phyloP scores from a whole-genome alignment of 2,113 vertebrate species.

The Platycercus adscitus region DNA sequence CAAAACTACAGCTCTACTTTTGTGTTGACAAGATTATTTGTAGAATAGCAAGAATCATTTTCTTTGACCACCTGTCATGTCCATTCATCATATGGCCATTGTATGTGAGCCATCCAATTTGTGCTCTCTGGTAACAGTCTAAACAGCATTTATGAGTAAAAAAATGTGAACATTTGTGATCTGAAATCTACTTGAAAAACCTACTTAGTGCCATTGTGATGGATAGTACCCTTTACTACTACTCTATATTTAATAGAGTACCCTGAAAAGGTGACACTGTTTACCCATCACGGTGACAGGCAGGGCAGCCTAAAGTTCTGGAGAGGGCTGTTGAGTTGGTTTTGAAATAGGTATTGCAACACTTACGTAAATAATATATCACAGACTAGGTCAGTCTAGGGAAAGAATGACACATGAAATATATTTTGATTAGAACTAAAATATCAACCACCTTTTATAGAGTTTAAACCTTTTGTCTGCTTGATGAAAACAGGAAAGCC shows the following conservation, averaged over 20 bases:
- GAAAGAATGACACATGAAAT: background rate
- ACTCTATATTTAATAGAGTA: constrained; percentile 73
- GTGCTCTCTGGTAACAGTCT: constrained; percentile 79
- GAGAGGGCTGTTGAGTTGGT: constrained; percentile 51
- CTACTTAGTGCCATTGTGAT: constrained; percentile 85
- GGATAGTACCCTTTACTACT: constrained; percentile 77
- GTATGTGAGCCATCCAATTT: constrained; percentile 75
- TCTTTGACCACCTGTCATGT: constrained; percentile 82
- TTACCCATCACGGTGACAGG: constrained; percentile 69
- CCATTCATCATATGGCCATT: constrained; percentile 85
- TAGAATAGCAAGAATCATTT: constrained; percentile 63
- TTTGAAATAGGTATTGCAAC: constrained; percentile 64
- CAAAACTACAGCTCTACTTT: constrained; percentile 48
- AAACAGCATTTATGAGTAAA: constrained; percentile 79
- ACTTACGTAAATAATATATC: constrained; percentile 64
- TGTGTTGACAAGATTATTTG: constrained; percentile 75
- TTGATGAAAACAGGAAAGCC: background rate
- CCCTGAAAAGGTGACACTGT: constrained; percentile 75
- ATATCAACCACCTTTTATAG: constrained; percentile 6
- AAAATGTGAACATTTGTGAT: constrained; percentile 55
- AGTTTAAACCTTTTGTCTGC: constrained; percentile 43
- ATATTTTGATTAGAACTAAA: constrained; percentile 59
- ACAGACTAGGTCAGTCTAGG: constrained; percentile 28
- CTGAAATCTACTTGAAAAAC: constrained; percentile 80
- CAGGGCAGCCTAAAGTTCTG: constrained; percentile 68